phyloP scores from a whole-genome alignment of 2,113 vertebrate species.

The Pachyramphus minor region DNA sequence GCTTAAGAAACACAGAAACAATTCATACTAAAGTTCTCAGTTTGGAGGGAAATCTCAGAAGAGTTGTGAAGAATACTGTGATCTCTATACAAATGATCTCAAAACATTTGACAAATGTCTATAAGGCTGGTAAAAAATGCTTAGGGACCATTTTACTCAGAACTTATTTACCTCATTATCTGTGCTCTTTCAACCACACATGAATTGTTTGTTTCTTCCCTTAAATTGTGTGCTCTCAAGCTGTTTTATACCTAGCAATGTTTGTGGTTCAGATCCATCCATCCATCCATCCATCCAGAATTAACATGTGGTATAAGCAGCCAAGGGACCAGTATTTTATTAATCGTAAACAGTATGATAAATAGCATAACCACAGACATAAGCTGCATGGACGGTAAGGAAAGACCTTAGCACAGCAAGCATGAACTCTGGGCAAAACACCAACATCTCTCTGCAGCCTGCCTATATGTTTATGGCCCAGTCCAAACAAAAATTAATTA shows the following conservation, averaged over 20 bases:
- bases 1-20: not conserved
- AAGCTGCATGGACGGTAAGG: not conserved
- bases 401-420: not conserved
- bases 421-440: not conserved
- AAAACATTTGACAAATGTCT: not conserved
- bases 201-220: constrained; percentile 1
- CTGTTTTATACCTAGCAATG: not conserved
- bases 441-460: not conserved
- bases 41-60: not conserved
- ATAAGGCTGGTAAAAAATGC: not conserved
- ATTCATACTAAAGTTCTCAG: not conserved
- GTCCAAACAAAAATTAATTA: not conserved
- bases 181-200: not conserved
- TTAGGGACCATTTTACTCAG: not conserved
- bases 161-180: not conserved
- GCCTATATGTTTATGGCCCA: not conserved
- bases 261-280: not conserved
- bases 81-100: not conserved
- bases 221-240: not conserved
- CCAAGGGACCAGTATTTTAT: not conserved
- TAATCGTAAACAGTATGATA: not conserved
- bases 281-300: not conserved
- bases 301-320: not conserved
- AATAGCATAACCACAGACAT: not conserved
- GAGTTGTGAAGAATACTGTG: not conserved